Evolutionary conservation across 2,797 vertebrate species (phyloP), one percentile per base, ranked within the genome.

Genomic region (Menidia menidia): DNA sequence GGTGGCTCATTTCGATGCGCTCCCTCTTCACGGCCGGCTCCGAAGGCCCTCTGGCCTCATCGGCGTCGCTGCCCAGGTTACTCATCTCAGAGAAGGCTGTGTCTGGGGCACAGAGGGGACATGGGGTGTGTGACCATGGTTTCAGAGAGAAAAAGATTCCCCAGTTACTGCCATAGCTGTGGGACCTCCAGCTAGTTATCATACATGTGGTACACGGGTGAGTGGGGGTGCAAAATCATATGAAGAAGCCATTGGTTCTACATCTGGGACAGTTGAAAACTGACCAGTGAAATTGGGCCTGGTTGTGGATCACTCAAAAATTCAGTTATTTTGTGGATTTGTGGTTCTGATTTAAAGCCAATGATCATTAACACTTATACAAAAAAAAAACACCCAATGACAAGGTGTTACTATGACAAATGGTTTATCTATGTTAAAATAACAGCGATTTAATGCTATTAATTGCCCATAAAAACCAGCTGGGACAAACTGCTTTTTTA

Each of bases 21-120:
- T 99, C 98, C 0, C 96, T 94, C 80, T 99, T 99, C 15, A 99
- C 97, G 6, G 95, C 94, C 0, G 97, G 97, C 67, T 98, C 96
- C 1, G 91, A 92, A 2, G 93, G 59, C 1, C 87, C 87, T 55
- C 75, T 86, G 71, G 94, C 86, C 1, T 90, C 86, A 1, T 96
- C 94, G 0, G 79, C 93, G 25, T 98, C 96, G 0, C 93, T 89
- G 73, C 94, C 90, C 65, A 95, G 71, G 71, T 96, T 95, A 0
- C 95, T 87, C 60, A 96, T 91, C 81, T 97, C 97, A 73, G 95
- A 91, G 87, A 94, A 95, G 47, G 94, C 94, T 0, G 88, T 43
- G 18, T 95, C 97, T 99, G 81, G 35, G 47, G 47, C 64, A 60
- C 25, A 77, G 18, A 33, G 59, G n/a, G 60, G 14, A 12, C 5